Evolutionary conservation across 2,888 invertebrate species (phyloP).

Genomic region (Acrobasis repandana): DNA sequence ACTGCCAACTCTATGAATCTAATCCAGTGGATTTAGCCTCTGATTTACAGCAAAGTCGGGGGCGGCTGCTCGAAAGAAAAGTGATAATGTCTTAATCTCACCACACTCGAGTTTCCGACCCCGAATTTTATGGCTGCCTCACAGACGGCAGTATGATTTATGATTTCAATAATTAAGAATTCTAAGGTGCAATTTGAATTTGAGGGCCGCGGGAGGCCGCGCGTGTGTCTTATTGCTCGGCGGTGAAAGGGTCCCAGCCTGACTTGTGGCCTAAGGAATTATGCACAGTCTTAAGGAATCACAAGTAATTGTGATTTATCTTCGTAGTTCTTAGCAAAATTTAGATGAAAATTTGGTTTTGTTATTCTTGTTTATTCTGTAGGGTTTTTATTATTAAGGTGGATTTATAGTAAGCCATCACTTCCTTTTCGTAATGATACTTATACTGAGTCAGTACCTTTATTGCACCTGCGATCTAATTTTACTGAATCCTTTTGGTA

Average conservation of each 20-base stretch:
- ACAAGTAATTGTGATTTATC: constrained; percentile 50
- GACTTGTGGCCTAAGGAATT: constrained; percentile 67
- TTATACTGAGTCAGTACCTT: too few relatives aligned
- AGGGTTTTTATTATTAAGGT: neutral
- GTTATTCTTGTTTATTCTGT: constrained; percentile 12
- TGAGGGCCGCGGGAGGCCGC: constrained; percentile 70
- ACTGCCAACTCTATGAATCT: constrained; percentile 79
- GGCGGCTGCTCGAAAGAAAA: constrained; percentile 82
- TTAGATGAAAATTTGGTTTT: constrained; percentile 9
- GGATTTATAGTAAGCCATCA: too few relatives aligned
- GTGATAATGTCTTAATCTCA: constrained; percentile 87
- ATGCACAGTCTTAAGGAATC: constrained; percentile 64
- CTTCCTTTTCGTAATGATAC: too few relatives aligned
- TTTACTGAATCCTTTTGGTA: too few relatives aligned
- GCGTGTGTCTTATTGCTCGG: constrained; percentile 79
- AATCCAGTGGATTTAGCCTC: constrained; percentile 82
- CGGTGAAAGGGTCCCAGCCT: constrained; percentile 72
- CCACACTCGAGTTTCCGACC: constrained; percentile 76
- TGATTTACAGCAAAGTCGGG: constrained; percentile 80
- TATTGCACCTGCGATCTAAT: too few relatives aligned
- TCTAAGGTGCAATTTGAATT: constrained; percentile 83
- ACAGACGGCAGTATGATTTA: constrained; percentile 82
- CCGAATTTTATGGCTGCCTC: constrained; percentile 79
- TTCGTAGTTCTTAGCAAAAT: constrained; percentile 10
- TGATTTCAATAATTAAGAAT: constrained; percentile 84